Conservation (phyloP, 1,140 invertebrate genomes). For the Cotesia typhae region DNA sequence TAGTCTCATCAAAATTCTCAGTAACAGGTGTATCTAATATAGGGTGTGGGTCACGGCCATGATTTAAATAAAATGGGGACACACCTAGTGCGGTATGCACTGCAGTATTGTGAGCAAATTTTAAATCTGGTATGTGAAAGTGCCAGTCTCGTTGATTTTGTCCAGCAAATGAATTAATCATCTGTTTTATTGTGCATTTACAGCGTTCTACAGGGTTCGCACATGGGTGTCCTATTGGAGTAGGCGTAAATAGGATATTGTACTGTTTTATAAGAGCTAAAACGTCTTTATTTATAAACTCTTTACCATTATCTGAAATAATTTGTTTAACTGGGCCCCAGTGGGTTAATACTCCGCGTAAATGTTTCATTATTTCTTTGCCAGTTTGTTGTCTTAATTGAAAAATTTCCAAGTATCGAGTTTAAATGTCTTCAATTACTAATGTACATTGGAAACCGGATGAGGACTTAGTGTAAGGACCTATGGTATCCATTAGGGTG, state of each 20-base stretch:
- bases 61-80: conserved; percentile 2
- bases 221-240: conserved; percentile 8
- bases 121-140: conserved; percentile 35
- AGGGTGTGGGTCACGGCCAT: not conserved
- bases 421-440: too few relatives aligned
- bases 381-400: not conserved
- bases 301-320: conserved; percentile 52
- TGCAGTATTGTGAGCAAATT: not conserved
- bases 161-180: conserved; percentile 43
- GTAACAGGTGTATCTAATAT: too few relatives aligned
- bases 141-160: conserved; percentile 52
- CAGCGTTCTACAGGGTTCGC: conserved; percentile 25
- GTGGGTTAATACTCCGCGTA: conserved; percentile 39
- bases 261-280: not conserved
- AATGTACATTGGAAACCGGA: too few relatives aligned
- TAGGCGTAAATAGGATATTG: not conserved
- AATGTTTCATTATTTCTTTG: not conserved
- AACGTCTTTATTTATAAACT: conserved; percentile 22
- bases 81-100: not conserved
- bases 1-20: not conserved
- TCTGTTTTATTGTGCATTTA: conserved; percentile 13
- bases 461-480: too few relatives aligned
- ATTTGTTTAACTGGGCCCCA: conserved; percentile 51
- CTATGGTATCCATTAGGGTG: too few relatives aligned
- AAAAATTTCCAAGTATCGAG: not conserved